A percentile compares a stretch with the other conserved stretches of the same genome.
These are phyloP conservation scores for Haliclona indistincta DNA, from an alignment of 37 sponge, comb jelly and placozoan genomes.

Conservation along the genomic window DNA sequence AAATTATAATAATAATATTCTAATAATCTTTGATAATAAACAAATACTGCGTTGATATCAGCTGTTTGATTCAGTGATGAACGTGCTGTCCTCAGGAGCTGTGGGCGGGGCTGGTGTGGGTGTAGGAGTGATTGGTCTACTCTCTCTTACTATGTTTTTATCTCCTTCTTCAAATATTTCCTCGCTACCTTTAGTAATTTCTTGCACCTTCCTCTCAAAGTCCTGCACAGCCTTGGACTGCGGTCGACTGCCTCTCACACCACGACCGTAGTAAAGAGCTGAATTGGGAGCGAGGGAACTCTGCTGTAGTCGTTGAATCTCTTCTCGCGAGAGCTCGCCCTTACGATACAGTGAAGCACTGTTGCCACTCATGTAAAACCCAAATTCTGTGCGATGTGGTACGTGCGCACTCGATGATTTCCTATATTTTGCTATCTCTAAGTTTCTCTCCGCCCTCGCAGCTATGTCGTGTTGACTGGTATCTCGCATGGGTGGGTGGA, in stretches of 20 bases:
- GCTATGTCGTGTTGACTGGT: slow-evolving; percentile 7
- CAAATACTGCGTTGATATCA: no score
- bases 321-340: slow-evolving; percentile 13
- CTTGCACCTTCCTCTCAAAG: no score
- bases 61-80: no score
- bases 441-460: neutral
- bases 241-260: slow-evolving; percentile 5
- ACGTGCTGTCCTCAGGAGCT: no score
- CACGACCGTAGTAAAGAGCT: slow-evolving; percentile 38
- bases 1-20: no score
- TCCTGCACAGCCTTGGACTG: slow-evolving; percentile 11
- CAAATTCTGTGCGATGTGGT: slow-evolving; percentile 37
- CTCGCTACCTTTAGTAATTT: no score
- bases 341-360: slow-evolving; percentile 10
- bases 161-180: no score
- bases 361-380: slow-evolving; percentile 55
- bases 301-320: slow-evolving; percentile 5
- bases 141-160: no score
- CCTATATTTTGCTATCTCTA: neutral
- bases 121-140: no score
- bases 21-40: no score
- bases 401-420: slow-evolving; percentile 10
- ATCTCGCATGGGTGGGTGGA: neutral
- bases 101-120: no score
- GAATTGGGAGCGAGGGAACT: slow-evolving; percentile 15